Base-by-base conservation (phyloP, 2,113 vertebrate species). In the Rousettus leschenaultii region DNA sequence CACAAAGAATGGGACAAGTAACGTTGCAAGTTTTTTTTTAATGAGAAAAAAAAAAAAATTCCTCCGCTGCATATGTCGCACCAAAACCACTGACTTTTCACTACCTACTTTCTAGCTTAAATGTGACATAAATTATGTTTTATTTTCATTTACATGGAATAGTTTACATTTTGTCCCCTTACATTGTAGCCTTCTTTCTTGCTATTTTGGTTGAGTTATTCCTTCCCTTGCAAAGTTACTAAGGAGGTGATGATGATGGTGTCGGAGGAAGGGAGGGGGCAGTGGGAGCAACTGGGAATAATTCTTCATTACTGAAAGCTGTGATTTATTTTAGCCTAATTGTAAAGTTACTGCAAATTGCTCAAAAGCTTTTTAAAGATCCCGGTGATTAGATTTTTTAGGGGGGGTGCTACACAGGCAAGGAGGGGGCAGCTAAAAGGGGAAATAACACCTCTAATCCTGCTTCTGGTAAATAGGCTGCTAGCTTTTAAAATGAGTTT, bases 371-470 rank as follows among this genome's bases (percentile, higher is more conserved):
- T 98, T 98, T 98, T 96, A 98, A 98, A 98, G 98, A 99, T 98
- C 98, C 97, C 97, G 88, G 97, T 98, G 98, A 98, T 99, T 98
- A 98, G 98, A 98, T 99, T 98, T 99, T 98, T 98, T 98, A 97
- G 91, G 96, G 98, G 97, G 98, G 97, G 15, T 0, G 93, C 80
- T 61, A 35, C 86, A 38, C 66, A 82, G 94, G 90, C 89, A 88
- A 92, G 92, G 86, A 95, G 94, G 97, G 98, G 97, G 98, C 98
- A 97, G 97, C 98, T 99, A 99, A 99, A 99, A 99, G 98, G 98
- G 98, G 98, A 98, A 99, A 99, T 99, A 99, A 99, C 99, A 99
- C 98, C 98, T 99, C 98, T 99, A 99, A 99, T 99, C 98, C 98
- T 98, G 99, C 98, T 98, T 98, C 98, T 98, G 98, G 98, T 98